Evolutionary conservation across 2,113 vertebrate species (phyloP).

Genomic region (Verasper variegatus): DNA sequence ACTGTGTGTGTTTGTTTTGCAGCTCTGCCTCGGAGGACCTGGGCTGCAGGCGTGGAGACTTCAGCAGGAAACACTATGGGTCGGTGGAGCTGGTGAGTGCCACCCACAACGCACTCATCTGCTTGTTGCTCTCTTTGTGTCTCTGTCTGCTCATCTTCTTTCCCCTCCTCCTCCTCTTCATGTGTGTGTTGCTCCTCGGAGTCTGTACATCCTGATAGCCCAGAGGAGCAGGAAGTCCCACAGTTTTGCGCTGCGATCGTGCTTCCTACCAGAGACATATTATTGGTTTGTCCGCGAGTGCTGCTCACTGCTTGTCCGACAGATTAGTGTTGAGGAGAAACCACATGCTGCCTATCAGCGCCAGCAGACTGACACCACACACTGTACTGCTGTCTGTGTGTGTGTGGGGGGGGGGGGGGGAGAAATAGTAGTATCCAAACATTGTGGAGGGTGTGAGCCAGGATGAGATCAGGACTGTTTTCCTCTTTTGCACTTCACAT

Average conservation of each 20-base stretch:
- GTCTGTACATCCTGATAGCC: slow-evolving; percentile 67
- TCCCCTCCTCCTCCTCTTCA: slow-evolving; percentile 7
- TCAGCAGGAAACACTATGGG: slow-evolving; percentile 99
- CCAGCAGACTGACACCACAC: slow-evolving; percentile 57
- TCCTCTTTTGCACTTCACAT: not conserved
- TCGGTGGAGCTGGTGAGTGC: slow-evolving; percentile 98
- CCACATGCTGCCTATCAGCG: slow-evolving; percentile 71
- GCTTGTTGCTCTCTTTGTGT: slow-evolving; percentile 33
- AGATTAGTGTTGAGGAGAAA: slow-evolving; percentile 72
- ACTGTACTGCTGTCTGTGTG: slow-evolving; percentile 17
- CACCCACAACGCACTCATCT: slow-evolving; percentile 39
- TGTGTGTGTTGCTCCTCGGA: slow-evolving; percentile 8
- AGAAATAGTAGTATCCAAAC: slow-evolving; percentile 20
- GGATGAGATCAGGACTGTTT: slow-evolving; percentile 7
- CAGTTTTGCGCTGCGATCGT: slow-evolving; percentile 39
- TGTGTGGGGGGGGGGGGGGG: not conserved
- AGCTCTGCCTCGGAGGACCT: slow-evolving; percentile 99
- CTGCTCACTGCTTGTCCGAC: slow-evolving; percentile 27
- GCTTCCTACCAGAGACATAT: slow-evolving; percentile 65
- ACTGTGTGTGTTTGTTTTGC: slow-evolving; percentile 89
- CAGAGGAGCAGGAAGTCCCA: slow-evolving; percentile 68
- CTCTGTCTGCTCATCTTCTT: slow-evolving; percentile 17
- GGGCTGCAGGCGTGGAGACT: slow-evolving; percentile 98
- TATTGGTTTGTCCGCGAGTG: slow-evolving; percentile 50
- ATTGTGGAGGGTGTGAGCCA: slow-evolving; percentile 9